A percentile compares a stretch with the other conserved stretches of the same genome.
Evolutionary conservation across 2,888 invertebrate genomes (phyloP).

Genomic region (Xylota sylvarum): DNA sequence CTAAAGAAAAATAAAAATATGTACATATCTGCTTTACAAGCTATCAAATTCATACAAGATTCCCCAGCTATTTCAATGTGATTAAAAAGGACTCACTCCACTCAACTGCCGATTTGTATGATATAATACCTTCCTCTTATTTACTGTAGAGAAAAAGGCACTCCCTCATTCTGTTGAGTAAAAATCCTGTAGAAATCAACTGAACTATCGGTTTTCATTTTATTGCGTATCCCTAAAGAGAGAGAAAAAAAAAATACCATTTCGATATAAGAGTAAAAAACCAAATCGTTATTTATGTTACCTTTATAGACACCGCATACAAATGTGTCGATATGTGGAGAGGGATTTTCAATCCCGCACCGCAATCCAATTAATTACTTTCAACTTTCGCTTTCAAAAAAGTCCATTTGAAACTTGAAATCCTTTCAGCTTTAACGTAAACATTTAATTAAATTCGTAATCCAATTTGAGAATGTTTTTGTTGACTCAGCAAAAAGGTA

Average conservation of each 20-base stretch:
- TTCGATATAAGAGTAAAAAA: background rate
- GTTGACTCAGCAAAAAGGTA: slow-evolving; percentile 40
- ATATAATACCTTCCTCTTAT: no score
- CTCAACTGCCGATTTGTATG: no score
- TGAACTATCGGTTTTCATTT: background rate
- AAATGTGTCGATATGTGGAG: background rate
- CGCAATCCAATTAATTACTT: slow-evolving; percentile 33
- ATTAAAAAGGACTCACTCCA: no score
- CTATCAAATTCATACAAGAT: no score
- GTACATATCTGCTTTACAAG: no score
- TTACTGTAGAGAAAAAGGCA: no score
- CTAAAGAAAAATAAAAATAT: no score
- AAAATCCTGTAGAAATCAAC: no score
- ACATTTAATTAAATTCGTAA: slow-evolving; percentile 64
- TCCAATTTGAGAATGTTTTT: slow-evolving; percentile 43
- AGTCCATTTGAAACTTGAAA: slow-evolving; percentile 21
- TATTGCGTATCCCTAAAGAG: background rate
- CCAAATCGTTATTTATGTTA: background rate
- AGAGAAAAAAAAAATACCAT: no score
- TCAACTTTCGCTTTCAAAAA: slow-evolving; percentile 21
- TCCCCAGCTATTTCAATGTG: no score
- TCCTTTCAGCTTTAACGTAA: slow-evolving; percentile 43
- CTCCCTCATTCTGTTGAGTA: no score
- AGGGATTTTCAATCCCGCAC: background rate
- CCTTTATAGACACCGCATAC: background rate